These are phyloP conservation scores for Drosophila pruinosa DNA, from an alignment of 1,140 invertebrate genomes.

Conservation along the genomic window DNA sequence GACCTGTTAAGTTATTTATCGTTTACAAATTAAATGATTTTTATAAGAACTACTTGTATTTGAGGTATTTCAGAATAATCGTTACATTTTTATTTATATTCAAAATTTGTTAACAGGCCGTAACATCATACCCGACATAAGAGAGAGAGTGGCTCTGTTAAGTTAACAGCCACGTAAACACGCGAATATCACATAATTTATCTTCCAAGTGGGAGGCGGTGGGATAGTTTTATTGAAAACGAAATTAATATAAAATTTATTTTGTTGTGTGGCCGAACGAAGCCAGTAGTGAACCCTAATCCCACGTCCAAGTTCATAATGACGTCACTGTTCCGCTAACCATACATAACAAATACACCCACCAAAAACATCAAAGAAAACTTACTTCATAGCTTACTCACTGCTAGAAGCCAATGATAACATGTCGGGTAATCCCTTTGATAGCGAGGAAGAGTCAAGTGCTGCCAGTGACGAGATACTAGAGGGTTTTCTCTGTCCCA, in stretches of 20 bases:
- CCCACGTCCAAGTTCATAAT: background rate
- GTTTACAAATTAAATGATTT: background rate
- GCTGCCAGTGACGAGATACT: constrained; percentile 85
- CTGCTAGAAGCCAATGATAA: constrained; percentile 9
- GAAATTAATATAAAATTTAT: constrained; percentile 17
- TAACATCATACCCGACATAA: background rate
- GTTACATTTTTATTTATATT: background rate
- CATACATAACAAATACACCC: constrained; percentile 50
- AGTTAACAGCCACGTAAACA: constrained; percentile 9
- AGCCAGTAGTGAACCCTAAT: background rate
- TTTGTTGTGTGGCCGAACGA: background rate
- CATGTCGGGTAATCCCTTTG: constrained; percentile 73
- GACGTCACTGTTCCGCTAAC: background rate
- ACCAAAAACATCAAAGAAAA: constrained; percentile 31
- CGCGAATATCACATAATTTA: constrained; percentile 14
- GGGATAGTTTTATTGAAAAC: constrained; percentile 37
- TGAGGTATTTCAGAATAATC: background rate
- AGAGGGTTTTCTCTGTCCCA: constrained; percentile 97
- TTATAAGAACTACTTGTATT: background rate
- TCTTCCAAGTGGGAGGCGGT: background rate
- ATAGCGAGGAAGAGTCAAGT: constrained; percentile 76
- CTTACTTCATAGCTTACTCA: no score
- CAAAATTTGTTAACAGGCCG: background rate
- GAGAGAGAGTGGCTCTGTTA: constrained; percentile 5
- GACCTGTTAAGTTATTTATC: background rate